Evolutionary conservation across 2,888 invertebrate species (phyloP), one percentile per base, ranked within the genome.

Genomic region (Heliconius aoede): DNA sequence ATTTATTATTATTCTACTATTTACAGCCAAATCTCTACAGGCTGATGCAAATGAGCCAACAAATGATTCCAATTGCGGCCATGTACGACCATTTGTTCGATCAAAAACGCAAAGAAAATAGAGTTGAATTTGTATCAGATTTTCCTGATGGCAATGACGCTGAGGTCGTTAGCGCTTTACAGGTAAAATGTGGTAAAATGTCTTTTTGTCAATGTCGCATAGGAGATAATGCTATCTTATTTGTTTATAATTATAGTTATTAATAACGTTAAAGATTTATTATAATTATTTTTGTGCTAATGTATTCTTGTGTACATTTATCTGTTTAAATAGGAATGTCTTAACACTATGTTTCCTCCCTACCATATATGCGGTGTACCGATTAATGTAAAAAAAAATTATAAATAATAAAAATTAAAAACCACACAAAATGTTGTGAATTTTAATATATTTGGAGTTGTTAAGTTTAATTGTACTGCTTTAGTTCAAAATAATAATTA

Each of bases 51-150:
- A 95, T 97, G 87, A 97, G 97, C 82, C 96, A 96, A 83, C 97
- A 98, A 82, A 95, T 96, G 80, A 97, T 98, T 83, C 97, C 98
- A 1, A 96, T 97, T 72, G 97, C 97, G 5, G 96, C 97, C 0
- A 96, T 96, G 88, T 98, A 96, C 86, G 98, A 98, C 85, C 96
- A 97, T 86, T 94, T 98, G 71, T 99, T 99, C 88, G 96, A 96
- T 58, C 94, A 95, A 67, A 95, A 94, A 73, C 95, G 97, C 73
- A 95, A 95, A 83, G 95, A 97, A 82, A 99, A 99, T 90, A 95
- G 98, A 62, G 96, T 99, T 5, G 99, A 99, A 90, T 96, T 99
- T 85, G 96, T 99, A 21, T 96, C 97, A 1, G 99, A 99, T 93
- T 99, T 99, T 90, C 98, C 98, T 0, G 93, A 94, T 8, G 96